Evolutionary conservation across 2,888 invertebrate genomes (phyloP).

Genomic region (Tricholauxania praeusta): DNA sequence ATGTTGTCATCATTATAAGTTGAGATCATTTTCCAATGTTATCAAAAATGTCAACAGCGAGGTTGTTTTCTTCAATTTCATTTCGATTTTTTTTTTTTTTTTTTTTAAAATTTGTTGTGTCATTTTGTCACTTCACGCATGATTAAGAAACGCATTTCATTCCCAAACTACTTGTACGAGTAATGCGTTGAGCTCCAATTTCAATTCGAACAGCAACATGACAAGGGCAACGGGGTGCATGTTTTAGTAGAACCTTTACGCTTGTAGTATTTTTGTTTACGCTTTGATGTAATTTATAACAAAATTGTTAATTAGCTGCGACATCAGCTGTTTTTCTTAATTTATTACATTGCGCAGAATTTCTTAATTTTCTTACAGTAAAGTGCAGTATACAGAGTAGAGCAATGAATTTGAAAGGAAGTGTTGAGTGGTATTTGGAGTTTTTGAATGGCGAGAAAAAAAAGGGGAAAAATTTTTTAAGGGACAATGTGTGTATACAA

Average conservation of each 20-base stretch:
- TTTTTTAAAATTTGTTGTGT: slow-evolving; percentile 47
- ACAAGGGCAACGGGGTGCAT: not conserved
- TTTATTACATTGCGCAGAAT: slow-evolving; percentile 51
- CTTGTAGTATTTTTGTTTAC: slow-evolving; percentile 7
- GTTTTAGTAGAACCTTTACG: not conserved
- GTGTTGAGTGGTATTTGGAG: too few species aligned
- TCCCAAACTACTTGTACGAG: not conserved
- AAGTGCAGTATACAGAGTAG: too few species aligned
- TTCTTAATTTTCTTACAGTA: not conserved
- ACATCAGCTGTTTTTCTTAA: slow-evolving; percentile 64
- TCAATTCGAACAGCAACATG: not conserved
- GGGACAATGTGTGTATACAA: too few species aligned
- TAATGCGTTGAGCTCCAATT: slow-evolving; percentile 12
- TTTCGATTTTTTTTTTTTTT: slow-evolving; percentile 14
- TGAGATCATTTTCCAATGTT: slow-evolving; percentile 29
- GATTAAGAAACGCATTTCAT: slow-evolving; percentile 53
- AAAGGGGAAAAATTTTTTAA: too few species aligned
- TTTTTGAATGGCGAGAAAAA: too few species aligned
- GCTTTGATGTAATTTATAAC: slow-evolving; percentile 62
- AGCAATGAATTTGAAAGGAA: too few species aligned
- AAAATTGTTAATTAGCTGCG: slow-evolving; percentile 67
- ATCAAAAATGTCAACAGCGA: slow-evolving; percentile 40
- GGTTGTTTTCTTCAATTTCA: slow-evolving; percentile 32
- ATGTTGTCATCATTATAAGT: slow-evolving; percentile 14
- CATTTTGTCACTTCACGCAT: slow-evolving; percentile 60